phyloP scores from a whole-genome alignment of 2,113 vertebrate genomes.

The Platysteira castanea region DNA sequence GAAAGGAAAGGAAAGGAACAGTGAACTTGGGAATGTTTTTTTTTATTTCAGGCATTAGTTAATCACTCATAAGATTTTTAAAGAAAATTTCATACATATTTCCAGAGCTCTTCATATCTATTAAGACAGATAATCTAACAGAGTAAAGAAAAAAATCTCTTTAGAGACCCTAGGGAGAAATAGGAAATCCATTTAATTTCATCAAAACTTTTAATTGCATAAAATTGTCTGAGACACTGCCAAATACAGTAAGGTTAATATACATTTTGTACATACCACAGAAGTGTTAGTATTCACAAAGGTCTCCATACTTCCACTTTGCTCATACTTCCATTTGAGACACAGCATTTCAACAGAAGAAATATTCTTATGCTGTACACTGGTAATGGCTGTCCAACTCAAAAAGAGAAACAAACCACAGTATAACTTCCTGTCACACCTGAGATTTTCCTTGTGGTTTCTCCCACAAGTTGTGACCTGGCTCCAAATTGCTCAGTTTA shows the following conservation, averaged over 20 bases:
- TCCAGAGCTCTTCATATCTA: not conserved
- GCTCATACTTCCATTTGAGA: not conserved
- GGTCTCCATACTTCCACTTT: not conserved
- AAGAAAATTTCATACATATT: not conserved
- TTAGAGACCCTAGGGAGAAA: not conserved
- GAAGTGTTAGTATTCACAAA: not conserved
- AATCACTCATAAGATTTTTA: not conserved
- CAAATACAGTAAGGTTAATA: not conserved
- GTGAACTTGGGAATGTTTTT: not conserved
- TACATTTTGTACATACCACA: not conserved
- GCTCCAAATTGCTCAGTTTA: not conserved
- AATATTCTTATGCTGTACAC: not conserved
- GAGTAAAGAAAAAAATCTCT: not conserved
- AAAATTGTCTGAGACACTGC: not conserved
- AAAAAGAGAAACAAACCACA: not conserved
- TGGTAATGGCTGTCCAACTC: not conserved
- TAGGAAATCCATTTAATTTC: not conserved
- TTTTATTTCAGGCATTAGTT: not conserved
- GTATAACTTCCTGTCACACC: not conserved
- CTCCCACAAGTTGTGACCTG: not conserved
- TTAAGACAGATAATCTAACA: not conserved
- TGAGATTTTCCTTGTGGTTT: not conserved
- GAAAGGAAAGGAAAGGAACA: rapidly evolving
- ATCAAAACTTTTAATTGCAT: not conserved
- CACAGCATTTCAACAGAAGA: not conserved